These are phyloP conservation scores for Nomada lathburiana DNA, from an alignment of 2,888 invertebrate genomes.

Conservation along the genomic window DNA sequence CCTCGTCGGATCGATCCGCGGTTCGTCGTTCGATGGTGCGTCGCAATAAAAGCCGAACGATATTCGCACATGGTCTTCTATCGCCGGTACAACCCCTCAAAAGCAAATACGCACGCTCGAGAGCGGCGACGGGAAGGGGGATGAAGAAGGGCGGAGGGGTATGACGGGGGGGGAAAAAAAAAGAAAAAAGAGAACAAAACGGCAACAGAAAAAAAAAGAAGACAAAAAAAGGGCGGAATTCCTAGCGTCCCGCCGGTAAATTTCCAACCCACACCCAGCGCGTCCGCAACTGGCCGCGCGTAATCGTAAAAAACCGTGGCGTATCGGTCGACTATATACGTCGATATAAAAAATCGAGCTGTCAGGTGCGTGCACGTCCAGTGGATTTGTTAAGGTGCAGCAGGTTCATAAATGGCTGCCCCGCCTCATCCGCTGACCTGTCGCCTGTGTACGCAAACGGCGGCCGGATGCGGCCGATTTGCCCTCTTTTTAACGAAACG, in stretches of 20 bases:
- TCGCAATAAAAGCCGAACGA: conserved; percentile 54
- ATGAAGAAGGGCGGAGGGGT: neutral
- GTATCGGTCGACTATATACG: conserved; percentile 49
- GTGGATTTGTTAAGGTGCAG: conserved; percentile 76
- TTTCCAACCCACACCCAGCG: conserved; percentile 50
- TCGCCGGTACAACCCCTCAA: conserved; percentile 55
- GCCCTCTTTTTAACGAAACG: conserved; percentile 78
- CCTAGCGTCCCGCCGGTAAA: conserved; percentile 35
- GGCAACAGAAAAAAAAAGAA: no score
- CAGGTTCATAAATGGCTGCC: conserved; percentile 83
- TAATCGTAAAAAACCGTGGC: conserved; percentile 59
- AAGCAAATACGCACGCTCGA: conserved; percentile 40
- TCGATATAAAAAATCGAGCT: conserved; percentile 64
- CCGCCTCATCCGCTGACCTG: conserved; percentile 83
- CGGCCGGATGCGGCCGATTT: conserved; percentile 81
- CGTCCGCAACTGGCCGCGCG: conserved; percentile 53
- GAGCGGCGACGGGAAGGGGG: conserved; percentile 24
- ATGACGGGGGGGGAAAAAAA: no score
- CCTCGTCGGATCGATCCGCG: conserved; percentile 34
- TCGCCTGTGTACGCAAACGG: conserved; percentile 73
- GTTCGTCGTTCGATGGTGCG: conserved; percentile 5
- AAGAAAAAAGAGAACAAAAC: neutral
- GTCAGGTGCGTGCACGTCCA: conserved; percentile 63
- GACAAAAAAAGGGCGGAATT: conserved; percentile 1
- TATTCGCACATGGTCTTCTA: conserved; percentile 53